A percentile compares a stretch with the other conserved stretches of the same genome.
phyloP scores from a whole-genome alignment of 2,888 invertebrate species.

The Euclidia mi region DNA sequence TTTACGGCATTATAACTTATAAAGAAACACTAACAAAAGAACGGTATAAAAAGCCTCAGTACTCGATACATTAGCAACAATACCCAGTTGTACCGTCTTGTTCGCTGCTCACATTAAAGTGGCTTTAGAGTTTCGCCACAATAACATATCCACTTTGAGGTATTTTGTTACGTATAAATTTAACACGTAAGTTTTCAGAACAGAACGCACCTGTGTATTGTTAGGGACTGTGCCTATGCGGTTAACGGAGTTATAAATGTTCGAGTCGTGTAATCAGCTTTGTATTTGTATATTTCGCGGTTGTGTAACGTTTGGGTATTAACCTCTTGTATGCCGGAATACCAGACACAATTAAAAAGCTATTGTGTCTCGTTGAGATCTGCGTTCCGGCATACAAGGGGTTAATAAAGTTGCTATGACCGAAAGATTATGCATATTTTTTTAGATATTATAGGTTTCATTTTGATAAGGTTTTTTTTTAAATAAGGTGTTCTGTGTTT shows the following conservation, averaged over 20 bases:
- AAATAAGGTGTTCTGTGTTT: too few species aligned
- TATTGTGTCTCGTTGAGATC: too few species aligned
- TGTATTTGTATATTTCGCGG: conserved; percentile 14
- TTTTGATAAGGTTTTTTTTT: too few species aligned
- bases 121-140: conserved; percentile 46
- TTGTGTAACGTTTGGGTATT: neutral
- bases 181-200: conserved; percentile 39
- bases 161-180: conserved; percentile 47
- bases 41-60: neutral
- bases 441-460: too few species aligned
- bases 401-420: too few species aligned
- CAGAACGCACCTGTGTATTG: conserved; percentile 56
- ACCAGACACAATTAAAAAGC: too few species aligned
- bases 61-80: conserved; percentile 60
- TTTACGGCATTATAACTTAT: neutral
- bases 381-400: too few species aligned
- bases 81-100: conserved; percentile 48
- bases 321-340: too few species aligned
- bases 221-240: conserved; percentile 28
- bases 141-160: conserved; percentile 61
- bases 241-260: conserved; percentile 53
- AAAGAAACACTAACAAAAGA: neutral
- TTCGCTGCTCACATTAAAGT: conserved; percentile 57
- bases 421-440: too few species aligned
- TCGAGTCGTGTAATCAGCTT: conserved; percentile 28